Percentiles rank a stretch among this genome's conserved stretches.
Conservation (phyloP, 2,797 vertebrate genomes). For the Esox lucius region DNA sequence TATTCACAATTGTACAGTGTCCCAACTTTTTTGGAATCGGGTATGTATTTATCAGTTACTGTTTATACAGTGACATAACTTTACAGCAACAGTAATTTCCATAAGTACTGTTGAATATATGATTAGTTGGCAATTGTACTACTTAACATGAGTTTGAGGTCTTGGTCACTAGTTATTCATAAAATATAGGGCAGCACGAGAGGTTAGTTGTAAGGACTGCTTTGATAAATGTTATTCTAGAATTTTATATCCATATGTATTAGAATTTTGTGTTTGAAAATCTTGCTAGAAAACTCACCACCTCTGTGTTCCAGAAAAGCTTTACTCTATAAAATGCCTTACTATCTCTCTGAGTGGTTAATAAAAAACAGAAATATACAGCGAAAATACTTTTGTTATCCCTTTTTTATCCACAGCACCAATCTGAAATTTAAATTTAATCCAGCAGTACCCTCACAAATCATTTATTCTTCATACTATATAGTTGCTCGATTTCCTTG, state of each 20-base stretch:
- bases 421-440: neutral
- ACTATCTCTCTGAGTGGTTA: neutral
- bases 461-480: slow-evolving; percentile 21
- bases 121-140: neutral
- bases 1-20: no score
- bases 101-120: slow-evolving; percentile 5
- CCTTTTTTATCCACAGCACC: neutral
- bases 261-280: no score
- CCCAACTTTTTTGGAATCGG: no score
- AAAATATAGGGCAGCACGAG: neutral
- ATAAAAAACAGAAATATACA: neutral
- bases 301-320: neutral
- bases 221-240: neutral
- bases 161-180: neutral
- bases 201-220: neutral
- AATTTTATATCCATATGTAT: no score
- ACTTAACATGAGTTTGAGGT: neutral
- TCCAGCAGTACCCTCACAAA: neutral
- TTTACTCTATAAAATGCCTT: neutral
- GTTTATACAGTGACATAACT: neutral
- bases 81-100: slow-evolving; percentile 5
- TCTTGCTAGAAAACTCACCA: neutral
- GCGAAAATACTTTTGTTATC: slow-evolving; percentile 3
- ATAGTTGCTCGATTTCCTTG: slow-evolving; percentile 9
- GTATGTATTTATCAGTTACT: no score